Percentiles rank a stretch among this genome's conserved stretches.
Conservation (phyloP, 2,113 vertebrate genomes). For the Bufo bufo region DNA sequence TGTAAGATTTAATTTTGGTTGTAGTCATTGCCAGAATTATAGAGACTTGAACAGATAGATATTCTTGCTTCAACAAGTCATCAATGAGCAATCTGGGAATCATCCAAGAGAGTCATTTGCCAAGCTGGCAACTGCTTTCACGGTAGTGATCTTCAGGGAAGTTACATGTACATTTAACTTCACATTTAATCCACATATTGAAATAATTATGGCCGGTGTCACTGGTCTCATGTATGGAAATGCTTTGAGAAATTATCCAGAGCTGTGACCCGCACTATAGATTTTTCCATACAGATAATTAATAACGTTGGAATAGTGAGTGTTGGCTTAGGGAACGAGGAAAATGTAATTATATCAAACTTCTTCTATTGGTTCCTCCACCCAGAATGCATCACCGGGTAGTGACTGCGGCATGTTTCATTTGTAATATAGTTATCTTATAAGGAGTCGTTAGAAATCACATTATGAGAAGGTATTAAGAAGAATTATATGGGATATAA, state of each 20-base stretch:
- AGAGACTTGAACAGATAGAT: conserved; percentile 2
- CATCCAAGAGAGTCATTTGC: conserved; percentile 24
- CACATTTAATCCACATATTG: conserved; percentile 35
- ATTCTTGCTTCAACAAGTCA: conserved; percentile 17
- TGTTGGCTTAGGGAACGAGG: not conserved
- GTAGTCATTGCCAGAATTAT: conserved; percentile 32
- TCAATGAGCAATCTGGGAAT: conserved; percentile 29
- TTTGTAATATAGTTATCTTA: not conserved
- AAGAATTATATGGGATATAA: not conserved
- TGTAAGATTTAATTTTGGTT: conserved; percentile 34
- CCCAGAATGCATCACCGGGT: not conserved
- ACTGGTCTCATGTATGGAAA: conserved; percentile 2
- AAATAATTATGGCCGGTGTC: conserved; percentile 33
- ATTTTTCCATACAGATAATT: conserved; percentile 31
- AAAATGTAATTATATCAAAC: conserved; percentile 31
- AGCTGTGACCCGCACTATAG: conserved; percentile 29
- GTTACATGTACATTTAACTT: conserved; percentile 25
- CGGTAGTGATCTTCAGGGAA: not conserved
- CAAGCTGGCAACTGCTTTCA: conserved; percentile 5
- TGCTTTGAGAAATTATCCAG: not conserved
- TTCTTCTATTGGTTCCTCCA: not conserved
- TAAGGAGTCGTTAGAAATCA: not conserved
- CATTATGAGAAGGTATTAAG: not conserved
- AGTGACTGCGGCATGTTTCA: not conserved
- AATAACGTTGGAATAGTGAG: conserved; percentile 13